A percentile compares a stretch with the other conserved stretches of the same genome.
Evolutionary conservation across 1,140 invertebrate species (phyloP).

Genomic region (Drosophila santomea): DNA sequence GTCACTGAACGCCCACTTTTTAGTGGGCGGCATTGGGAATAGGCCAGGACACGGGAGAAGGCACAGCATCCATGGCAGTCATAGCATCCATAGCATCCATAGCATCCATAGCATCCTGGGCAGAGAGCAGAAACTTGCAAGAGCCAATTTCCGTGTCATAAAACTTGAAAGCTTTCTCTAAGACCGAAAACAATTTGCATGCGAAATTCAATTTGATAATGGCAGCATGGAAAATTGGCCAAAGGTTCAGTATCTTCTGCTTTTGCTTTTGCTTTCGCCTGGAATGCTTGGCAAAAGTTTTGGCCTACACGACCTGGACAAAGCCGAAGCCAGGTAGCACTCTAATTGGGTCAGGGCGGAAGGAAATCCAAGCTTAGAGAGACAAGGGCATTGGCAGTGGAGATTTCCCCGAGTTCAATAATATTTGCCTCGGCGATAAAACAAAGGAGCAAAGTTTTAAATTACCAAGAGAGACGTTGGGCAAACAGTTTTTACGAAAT

Average conservation of each 20-base stretch:
- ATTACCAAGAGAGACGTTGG: constrained; percentile 60
- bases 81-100: neutral
- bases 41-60: constrained; percentile 7
- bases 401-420: constrained; percentile 57
- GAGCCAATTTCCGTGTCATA: constrained; percentile 82
- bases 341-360: constrained; percentile 69
- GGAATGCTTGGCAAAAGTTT: constrained; percentile 15
- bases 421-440: constrained; percentile 60
- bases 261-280: neutral
- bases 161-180: constrained; percentile 80
- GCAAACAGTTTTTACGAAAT: constrained; percentile 74
- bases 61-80: neutral
- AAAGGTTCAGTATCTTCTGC: constrained; percentile 10
- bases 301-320: constrained; percentile 33
- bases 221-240: constrained; percentile 47
- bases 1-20: constrained; percentile 17
- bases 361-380: constrained; percentile 20
- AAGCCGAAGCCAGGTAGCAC: constrained; percentile 32
- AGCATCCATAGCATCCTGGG: constrained; percentile 7
- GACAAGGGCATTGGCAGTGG: constrained; percentile 5
- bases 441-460: constrained; percentile 70
- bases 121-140: constrained; percentile 50
- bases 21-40: neutral
- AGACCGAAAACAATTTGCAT: constrained; percentile 78
- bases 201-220: constrained; percentile 80